Conservation (phyloP, 2,113 vertebrate species). For the Labeo rohita region DNA sequence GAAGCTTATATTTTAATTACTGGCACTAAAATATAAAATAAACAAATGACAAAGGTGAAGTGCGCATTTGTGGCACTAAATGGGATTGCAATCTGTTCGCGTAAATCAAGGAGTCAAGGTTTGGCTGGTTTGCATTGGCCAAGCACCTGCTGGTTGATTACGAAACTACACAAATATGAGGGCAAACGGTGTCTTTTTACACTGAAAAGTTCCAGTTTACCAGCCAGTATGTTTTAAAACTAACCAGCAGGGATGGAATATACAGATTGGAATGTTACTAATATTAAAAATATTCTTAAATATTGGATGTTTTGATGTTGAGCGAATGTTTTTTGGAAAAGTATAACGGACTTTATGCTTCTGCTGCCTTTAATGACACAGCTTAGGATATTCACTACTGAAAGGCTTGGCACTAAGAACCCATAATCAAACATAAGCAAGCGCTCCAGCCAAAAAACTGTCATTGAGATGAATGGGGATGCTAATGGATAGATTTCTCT, state of each 20-base stretch:
- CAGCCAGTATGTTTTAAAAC: background rate
- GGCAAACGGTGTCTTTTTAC: background rate
- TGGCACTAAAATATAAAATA: background rate
- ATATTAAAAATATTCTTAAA: background rate
- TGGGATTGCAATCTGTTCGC: background rate
- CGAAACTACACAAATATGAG: background rate
- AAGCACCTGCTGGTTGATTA: background rate
- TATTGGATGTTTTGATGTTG: background rate
- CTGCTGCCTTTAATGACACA: background rate
- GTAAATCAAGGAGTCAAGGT: background rate
- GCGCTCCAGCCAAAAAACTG: background rate
- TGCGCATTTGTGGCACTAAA: background rate
- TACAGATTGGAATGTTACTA: background rate
- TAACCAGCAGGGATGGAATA: background rate
- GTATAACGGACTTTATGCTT: background rate
- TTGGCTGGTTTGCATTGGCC: background rate
- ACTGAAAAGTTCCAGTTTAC: background rate
- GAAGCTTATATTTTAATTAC: background rate
- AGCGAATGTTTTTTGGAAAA: background rate
- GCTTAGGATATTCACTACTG: slow-evolving; percentile 1
- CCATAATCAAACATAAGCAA: slow-evolving; percentile 11
- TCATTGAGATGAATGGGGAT: background rate
- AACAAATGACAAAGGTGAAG: background rate
- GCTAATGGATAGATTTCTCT: slow-evolving; percentile 14
- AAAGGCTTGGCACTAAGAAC: slow-evolving; percentile 14